Conservation (phyloP, 2,113 vertebrate genomes). For the Hippocampus mohnikei region DNA sequence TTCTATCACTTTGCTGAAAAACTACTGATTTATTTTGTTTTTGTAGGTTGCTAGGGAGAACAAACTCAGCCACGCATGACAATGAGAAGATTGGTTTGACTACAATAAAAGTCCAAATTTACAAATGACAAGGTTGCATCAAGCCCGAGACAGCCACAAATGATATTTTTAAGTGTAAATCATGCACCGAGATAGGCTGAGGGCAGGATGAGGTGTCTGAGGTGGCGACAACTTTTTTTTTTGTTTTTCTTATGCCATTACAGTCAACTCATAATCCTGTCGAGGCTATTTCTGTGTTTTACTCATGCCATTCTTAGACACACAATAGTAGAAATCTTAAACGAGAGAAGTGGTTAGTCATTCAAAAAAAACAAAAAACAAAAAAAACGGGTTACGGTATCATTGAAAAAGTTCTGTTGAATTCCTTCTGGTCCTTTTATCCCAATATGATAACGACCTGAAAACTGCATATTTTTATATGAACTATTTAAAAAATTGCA, state of each 20-base stretch:
- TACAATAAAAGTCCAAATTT: background rate
- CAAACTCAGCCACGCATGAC: background rate
- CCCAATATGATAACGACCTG: too few relatives aligned
- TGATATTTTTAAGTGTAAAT: background rate
- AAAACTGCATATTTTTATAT: too few relatives aligned
- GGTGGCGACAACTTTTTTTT: background rate
- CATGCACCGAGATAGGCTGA: background rate
- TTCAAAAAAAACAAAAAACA: background rate
- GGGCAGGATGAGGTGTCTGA: constrained; percentile 1
- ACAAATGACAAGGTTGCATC: background rate
- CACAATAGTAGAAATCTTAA: background rate
- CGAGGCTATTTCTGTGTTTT: background rate
- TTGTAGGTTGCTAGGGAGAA: background rate
- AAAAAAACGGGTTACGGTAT: too few relatives aligned
- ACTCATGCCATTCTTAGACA: background rate
- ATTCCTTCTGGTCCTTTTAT: too few relatives aligned
- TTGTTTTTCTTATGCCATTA: background rate
- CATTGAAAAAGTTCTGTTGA: too few relatives aligned
- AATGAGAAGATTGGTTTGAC: background rate
- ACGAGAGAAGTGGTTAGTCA: background rate
- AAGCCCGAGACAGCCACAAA: background rate
- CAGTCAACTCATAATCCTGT: background rate
- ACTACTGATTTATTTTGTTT: background rate
- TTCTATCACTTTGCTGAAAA: too few relatives aligned
- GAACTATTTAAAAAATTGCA: too few relatives aligned